These are phyloP conservation scores for Zaprionus gabonicus DNA, from an alignment of 1,140 invertebrate genomes.

Conservation along the genomic window DNA sequence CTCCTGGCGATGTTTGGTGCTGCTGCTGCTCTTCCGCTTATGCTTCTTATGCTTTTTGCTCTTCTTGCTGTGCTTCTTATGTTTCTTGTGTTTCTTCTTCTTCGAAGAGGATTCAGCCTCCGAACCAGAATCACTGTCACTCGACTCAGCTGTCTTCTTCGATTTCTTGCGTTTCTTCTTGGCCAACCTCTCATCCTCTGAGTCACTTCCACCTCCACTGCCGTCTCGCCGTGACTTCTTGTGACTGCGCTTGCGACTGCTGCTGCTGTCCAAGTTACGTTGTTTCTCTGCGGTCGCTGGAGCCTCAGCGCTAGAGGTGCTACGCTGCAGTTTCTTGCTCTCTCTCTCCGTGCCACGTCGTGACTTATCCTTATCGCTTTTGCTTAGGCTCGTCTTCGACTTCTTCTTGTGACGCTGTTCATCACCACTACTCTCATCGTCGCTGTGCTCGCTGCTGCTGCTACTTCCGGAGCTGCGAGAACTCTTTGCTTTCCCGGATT, in stretches of 20 bases:
- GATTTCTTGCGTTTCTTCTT: conserved; percentile 85
- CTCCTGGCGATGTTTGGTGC: conserved; percentile 85
- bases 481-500: conserved; percentile 46
- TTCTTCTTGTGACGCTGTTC: conserved; percentile 54
- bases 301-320: conserved; percentile 38
- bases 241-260: conserved; percentile 67
- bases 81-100: conserved; percentile 88
- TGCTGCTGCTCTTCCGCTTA: conserved; percentile 85
- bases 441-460: conserved; percentile 80
- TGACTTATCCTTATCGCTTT: conserved; percentile 24
- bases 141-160: conserved; percentile 85
- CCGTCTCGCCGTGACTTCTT: conserved; percentile 80
- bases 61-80: conserved; percentile 90
- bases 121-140: conserved; percentile 87
- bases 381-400: conserved; percentile 34
- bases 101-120: conserved; percentile 87
- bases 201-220: conserved; percentile 79
- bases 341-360: conserved; percentile 51
- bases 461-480: conserved; percentile 68
- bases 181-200: conserved; percentile 83
- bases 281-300: conserved; percentile 24
- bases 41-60: conserved; percentile 89
- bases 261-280: conserved; percentile 41
- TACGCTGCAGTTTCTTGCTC: conserved; percentile 66
- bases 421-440: conserved; percentile 60